Conservation (phyloP, 2,113 vertebrate genomes). For the Sterrhoptilus dennistouni region DNA sequence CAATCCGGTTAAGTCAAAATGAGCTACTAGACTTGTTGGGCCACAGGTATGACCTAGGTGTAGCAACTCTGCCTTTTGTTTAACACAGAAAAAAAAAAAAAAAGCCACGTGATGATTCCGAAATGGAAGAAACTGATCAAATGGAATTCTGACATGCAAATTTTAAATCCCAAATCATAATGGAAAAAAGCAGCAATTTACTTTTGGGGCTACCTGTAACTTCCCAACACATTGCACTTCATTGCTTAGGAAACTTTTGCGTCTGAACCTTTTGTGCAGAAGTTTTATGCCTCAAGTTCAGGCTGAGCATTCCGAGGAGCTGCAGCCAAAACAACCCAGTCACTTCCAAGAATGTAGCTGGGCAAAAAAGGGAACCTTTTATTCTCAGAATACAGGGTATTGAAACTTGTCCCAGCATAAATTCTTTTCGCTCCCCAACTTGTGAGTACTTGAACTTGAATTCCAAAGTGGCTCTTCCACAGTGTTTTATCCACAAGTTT, state of each 20-base stretch:
- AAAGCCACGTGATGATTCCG: not conserved
- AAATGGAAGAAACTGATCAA: not conserved
- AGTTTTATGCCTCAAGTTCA: not conserved
- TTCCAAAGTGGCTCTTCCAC: not conserved
- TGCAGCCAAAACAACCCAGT: slow-evolving; percentile 47
- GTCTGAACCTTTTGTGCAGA: not conserved
- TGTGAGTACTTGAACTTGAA: not conserved
- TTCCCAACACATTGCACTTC: not conserved
- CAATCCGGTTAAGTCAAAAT: not conserved
- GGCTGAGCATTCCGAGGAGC: slow-evolving; percentile 6
- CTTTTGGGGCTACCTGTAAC: not conserved
- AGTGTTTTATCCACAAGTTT: not conserved
- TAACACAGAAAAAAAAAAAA: not conserved
- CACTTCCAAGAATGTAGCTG: slow-evolving; percentile 41
- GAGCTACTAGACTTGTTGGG: not conserved
- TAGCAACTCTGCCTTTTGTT: not conserved
- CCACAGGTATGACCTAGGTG: not conserved
- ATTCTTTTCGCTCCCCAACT: not conserved
- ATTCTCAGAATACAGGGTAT: slow-evolving; percentile 23
- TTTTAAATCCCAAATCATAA: not conserved
- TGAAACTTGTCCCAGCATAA: slow-evolving; percentile 20
- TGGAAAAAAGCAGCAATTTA: not conserved
- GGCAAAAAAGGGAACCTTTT: slow-evolving; percentile 28
- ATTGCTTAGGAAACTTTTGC: not conserved
- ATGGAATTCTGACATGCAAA: not conserved